Evolutionary conservation across 2,888 invertebrate genomes (phyloP).

Genomic region (Trissolcus japonicus): DNA sequence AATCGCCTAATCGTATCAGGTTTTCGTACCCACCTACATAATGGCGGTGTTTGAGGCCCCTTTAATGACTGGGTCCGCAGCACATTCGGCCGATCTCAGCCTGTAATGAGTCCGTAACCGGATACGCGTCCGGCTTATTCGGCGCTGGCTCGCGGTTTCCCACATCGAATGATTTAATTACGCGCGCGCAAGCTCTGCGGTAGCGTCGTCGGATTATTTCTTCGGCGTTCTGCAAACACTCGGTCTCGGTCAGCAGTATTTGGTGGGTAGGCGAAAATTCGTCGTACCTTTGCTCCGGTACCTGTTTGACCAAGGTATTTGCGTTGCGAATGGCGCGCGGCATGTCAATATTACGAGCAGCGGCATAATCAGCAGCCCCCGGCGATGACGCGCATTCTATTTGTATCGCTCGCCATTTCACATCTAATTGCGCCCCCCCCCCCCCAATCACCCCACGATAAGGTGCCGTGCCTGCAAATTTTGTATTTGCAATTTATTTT

Average conservation of each 20-base stretch:
- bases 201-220: constrained; percentile 39
- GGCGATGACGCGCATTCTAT: constrained; percentile 6
- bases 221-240: constrained; percentile 8
- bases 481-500: neutral
- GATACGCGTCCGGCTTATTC: constrained; percentile 42
- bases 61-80: constrained; percentile 35
- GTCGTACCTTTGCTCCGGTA: constrained; percentile 63
- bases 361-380: constrained; percentile 16
- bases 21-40: constrained; percentile 29
- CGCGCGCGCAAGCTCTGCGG: constrained; percentile 7
- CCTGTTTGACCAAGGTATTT: constrained; percentile 66
- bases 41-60: constrained; percentile 21
- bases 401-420: constrained; percentile 1
- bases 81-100: constrained; percentile 20
- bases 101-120: constrained; percentile 39
- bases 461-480: neutral
- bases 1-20: constrained; percentile 47
- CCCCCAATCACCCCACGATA: neutral
- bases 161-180: constrained; percentile 44
- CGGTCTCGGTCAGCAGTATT: too few species aligned
- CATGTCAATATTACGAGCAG: constrained; percentile 65
- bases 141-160: constrained; percentile 35
- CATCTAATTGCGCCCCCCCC: constrained; percentile 6
- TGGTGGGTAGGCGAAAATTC: constrained; percentile 45
- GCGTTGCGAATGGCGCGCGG: constrained; percentile 71